Evolutionary conservation across 1,140 invertebrate species (phyloP), one percentile per base, ranked within the genome.

Genomic region (Euwallacea similis): DNA sequence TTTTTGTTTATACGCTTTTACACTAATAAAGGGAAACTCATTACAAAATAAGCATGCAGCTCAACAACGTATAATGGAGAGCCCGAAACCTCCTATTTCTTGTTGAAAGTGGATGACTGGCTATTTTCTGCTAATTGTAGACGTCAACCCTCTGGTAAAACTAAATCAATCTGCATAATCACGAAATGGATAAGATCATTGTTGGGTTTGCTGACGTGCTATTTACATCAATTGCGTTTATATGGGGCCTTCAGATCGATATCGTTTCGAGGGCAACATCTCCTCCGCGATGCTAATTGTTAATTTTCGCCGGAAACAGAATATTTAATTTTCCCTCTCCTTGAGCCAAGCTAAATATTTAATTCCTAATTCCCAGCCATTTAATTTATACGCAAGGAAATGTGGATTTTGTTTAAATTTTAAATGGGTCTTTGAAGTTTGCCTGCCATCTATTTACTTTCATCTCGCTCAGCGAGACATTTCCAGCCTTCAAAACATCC

Each of bases 361-460:
- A 58, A 58, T 58, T 58, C 55, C 13, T 33, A 58, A 58, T 58
- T 58, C 55, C n/a, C 21, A 50, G 46, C 9, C 46, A 58, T 58
- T 58, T 58, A 58, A 58, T 58, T n/a, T 16, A 58, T 58, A 58
- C 55, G 10, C 55, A 41, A 58, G 55, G 21, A 58, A 58, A 58
- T 58, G 55, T 33, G 13, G 13, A 41, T 58, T 58, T 58, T 58
- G 55, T 58, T 58, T 33, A 58, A 58, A 58, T 58, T 16, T 58
- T 58, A 16, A 58, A 58, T 16, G 21, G 55, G 13, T 10, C 55
- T 58, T 58, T 58, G 55, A 58, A 58, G 55, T 58, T 58, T n/a
- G 9, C n/a, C 10, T 58, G n/a, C 55, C n/a, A 16, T 33, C 55
- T 16, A 10, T 58, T 15, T 58, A 21, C 55, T 58, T 58, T 58